Evolutionary conservation across 2,797 vertebrate genomes (phyloP), one percentile per base, ranked within the genome.

Genomic region (Lagocephalus sceleratus): DNA sequence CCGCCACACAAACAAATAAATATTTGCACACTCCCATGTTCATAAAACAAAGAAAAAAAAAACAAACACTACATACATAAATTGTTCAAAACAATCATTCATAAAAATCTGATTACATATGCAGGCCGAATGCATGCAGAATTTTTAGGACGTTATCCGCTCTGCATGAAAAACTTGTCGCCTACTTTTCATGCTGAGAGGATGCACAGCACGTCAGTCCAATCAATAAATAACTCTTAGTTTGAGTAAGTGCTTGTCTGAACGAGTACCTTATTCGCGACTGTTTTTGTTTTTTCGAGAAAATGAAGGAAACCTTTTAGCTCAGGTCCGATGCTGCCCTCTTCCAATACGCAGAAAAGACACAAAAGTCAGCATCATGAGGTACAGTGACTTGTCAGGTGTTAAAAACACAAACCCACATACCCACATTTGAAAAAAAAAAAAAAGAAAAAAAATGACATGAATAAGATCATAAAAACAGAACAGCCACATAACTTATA

Each of bases 401-500:
- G 85, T 90, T 88, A 90, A 91, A 90, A 91, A 92, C 89, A 93
- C 80, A 88, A 83, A 91, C 78, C 32, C 32, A 35, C 32, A 35
- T 35, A 35, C 32, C 32, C 10, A 35, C 32, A 35, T 35, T 35
- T 12, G 32, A 35, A 35, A 12, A 92, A 75, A 88, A 71, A 81
- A 54, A 76, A 89, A 72, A n/a, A 35, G 14, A 12, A 92, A 75
- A 88, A 71, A 81, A 54, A 76, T 88, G 71, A 84, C 56, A 63
- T 50, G 51, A 58, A 68, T 72, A 60, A 56, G 22, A 62, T 67
- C 77, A 78, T 29, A 82, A n/a, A 86, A 80, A 79, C 71, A 78
- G 56, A 88, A 85, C 75, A 93, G 90, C 88, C 92, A 90, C 93
- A 96, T 95, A 98, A 97, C 90, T 95, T 96, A 95, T 92, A 93